Evolutionary conservation across 2,888 invertebrate species (phyloP).

Genomic region (Pollenia amentaria): DNA sequence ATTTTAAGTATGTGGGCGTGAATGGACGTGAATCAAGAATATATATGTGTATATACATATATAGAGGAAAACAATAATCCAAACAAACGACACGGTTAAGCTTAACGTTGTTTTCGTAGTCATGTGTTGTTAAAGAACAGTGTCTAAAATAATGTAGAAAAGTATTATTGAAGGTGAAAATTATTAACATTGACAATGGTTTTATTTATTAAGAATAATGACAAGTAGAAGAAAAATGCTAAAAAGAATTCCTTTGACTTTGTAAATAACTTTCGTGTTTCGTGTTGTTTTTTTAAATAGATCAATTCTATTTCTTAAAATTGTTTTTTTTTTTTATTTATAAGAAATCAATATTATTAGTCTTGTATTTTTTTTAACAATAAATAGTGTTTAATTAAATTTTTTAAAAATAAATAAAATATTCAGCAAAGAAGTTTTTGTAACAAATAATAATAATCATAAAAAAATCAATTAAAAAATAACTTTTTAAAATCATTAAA

Average conservation of each 20-base stretch:
- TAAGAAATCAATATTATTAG: not conserved
- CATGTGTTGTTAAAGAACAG: slow-evolving; percentile 12
- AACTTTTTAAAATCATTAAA: slow-evolving; percentile 13
- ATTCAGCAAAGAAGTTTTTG: too few species aligned
- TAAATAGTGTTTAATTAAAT: too few species aligned
- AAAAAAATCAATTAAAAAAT: slow-evolving; percentile 4
- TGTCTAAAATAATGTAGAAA: slow-evolving; percentile 19
- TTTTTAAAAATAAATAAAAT: too few species aligned
- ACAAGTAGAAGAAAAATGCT: slow-evolving; percentile 1
- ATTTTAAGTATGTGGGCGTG: slow-evolving; percentile 48
- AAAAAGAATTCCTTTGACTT: slow-evolving; percentile 42
- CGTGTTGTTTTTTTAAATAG: slow-evolving; percentile 19
- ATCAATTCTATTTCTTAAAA: slow-evolving; percentile 4
- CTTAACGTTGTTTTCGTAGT: not conserved
- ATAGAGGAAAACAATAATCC: slow-evolving; percentile 4
- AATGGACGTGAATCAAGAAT: slow-evolving; percentile 14
- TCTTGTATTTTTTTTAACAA: too few species aligned
- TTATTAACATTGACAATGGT: slow-evolving; percentile 73
- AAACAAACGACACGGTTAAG: not conserved
- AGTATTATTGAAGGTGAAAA: slow-evolving; percentile 67
- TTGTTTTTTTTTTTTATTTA: not conserved
- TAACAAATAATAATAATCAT: not conserved
- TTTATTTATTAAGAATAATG: slow-evolving; percentile 46
- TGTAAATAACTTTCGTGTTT: slow-evolving; percentile 25
- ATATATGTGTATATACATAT: not conserved